Percentiles rank a stretch among this genome's conserved stretches.
These are phyloP conservation scores for Ibycter americanus DNA, from an alignment of 2,797 vertebrate genomes.

Conservation along the genomic window DNA sequence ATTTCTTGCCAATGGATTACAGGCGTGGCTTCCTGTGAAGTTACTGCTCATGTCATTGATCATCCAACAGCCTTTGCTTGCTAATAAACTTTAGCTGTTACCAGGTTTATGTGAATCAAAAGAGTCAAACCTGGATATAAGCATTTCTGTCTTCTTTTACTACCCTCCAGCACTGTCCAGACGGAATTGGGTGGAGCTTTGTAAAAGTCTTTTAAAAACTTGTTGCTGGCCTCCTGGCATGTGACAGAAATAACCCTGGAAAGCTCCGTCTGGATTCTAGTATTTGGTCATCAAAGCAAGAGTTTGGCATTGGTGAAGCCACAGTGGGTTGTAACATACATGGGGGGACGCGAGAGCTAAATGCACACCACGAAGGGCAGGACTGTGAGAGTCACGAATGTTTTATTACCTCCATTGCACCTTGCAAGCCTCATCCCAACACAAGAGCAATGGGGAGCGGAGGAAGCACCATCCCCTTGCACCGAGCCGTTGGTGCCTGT, in stretches of 20 bases:
- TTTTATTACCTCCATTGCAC: neutral
- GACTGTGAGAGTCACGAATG: neutral
- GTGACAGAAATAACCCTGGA: neutral
- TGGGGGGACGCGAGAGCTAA: neutral
- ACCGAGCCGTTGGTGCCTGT: neutral
- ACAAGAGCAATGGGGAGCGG: fast-evolving
- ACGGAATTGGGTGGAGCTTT: neutral
- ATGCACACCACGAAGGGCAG: neutral
- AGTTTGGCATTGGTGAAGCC: neutral
- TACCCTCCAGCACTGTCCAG: neutral
- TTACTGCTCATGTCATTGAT: neutral
- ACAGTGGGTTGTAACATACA: neutral
- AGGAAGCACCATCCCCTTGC: neutral
- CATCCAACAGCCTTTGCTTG: neutral
- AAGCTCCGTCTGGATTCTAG: neutral
- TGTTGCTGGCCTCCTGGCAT: neutral
- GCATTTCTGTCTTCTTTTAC: neutral
- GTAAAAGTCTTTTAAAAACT: neutral
- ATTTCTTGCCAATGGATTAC: neutral
- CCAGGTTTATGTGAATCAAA: neutral
- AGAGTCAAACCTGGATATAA: neutral
- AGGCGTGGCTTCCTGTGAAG: conserved; percentile 23
- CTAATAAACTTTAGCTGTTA: neutral
- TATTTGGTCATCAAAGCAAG: neutral
- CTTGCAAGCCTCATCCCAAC: neutral